Evolutionary conservation across 1,140 invertebrate genomes (phyloP), one percentile per base, ranked within the genome.

Genomic region (Solenopsis invicta): DNA sequence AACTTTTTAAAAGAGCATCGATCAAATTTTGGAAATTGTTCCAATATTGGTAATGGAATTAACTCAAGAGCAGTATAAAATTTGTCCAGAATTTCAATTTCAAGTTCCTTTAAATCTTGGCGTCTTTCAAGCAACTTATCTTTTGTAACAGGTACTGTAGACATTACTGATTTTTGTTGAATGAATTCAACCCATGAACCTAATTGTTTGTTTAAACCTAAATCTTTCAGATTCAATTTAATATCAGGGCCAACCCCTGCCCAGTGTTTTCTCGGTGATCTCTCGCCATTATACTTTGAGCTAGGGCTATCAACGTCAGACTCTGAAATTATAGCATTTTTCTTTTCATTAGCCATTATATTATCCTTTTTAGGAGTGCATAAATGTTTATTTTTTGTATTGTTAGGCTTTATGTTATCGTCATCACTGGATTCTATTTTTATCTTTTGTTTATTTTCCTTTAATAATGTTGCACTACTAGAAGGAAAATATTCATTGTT

Each of bases 1-100:
- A 95, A 72, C 10, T 88, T 89, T 54, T 86, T 90, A 59, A 91
- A 95, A 37, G 86, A 72, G 13, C 88, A 86, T 1, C 29, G 8
- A 78, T 95, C 88, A 80, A 94, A 95, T 34, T 92, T 88, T 10
- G 94, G 94, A 90, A 94, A 93, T 29, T 93, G 87, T 69, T 92
- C 85, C 12, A 95, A 64, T 18, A 95, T 82, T n/a, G 87, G 66
- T 4, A 94, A 18, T 37, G 94, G 95, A 18, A 95, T 94, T 61
- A 89, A 90, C 18, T 89, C 90, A 1, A 95, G 78, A 0, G 92
- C 91, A 2, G 21, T 67, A 10, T 80, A 90, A 85, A 93, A 93
- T 80, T 94, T 94, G 29, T 94, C 93, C 5, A 92, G 76, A 52
- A 94, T 87, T 80, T 95, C 91, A 10, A 92, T 90, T 81, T 94